Base-by-base conservation (phyloP, 2,113 vertebrate genomes). In the Proteles cristata region DNA sequence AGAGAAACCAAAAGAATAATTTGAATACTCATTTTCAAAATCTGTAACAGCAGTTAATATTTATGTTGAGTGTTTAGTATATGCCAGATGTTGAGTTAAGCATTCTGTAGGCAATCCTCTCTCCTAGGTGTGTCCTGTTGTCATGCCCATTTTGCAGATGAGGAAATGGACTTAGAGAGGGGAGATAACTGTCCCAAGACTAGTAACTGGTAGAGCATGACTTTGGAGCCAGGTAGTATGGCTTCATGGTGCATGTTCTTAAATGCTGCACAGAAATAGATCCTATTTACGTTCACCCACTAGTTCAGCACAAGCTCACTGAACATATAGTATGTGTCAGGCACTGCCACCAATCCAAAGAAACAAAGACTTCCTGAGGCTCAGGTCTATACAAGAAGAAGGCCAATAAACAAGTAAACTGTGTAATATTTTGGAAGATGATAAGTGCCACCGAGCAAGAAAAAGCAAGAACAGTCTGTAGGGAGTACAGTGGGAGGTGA, bases 1-100 rank as follows among this genome's bases (percentile, higher is more conserved):
- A 94, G 82, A 88, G 39, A 90, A 81, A 58, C 19, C 21, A 88
- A 96, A 96, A 84, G 16, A 31, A 39, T 17, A 5, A 71, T 45
- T 58, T 23, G 7, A 79, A 76, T 43, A n/a, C 25, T 81, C 17
- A 65, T 90, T 55, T 63, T 82, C 65, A 21, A 15, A 35, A 48
- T 31, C 9, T 66, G 15, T 11, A 73, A 6, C 83, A 71, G 76
- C 19, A 39, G 16, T 90, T 58, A 21, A 26, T 6, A 43, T 66
- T 35, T 81, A 61, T 77, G 53, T 7, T 63, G 28, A 86, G 45
- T 39, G 5, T 35, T 89, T 25, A 31, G 11, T 71, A 4, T 63
- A 31, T n/a, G 28, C 33, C 55, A 71, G 33, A 65, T 21, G 19
- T 55, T 53, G 26, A 50, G 28, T 35, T 85, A 45, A 69, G 45